A percentile compares a stretch with the other conserved stretches of the same genome.
These are phyloP conservation scores for Nematolebias whitei DNA, from an alignment of 2,113 vertebrate species.

Conservation along the genomic window DNA sequence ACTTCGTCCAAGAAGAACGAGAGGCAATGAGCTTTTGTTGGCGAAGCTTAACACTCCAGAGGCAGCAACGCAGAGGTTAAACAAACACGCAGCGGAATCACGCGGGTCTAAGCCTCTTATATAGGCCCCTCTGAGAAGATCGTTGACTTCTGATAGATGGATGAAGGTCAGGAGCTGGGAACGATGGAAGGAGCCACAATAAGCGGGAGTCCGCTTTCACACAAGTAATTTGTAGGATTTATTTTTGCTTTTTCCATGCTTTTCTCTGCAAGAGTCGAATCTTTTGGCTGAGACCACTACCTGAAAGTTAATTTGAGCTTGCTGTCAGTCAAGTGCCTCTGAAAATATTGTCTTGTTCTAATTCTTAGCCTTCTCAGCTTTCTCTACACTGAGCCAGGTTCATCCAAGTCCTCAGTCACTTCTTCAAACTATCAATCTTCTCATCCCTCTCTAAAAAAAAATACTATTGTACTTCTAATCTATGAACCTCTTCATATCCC, in stretches of 20 bases:
- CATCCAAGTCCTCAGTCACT: constrained; percentile 24
- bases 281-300: constrained; percentile 11
- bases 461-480: constrained; percentile 21
- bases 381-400: constrained; percentile 22
- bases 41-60: constrained; percentile 56
- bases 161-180: constrained; percentile 52
- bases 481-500: constrained; percentile 50
- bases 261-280: neutral
- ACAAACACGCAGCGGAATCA: constrained; percentile 73
- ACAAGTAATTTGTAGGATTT: neutral
- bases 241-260: neutral
- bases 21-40: constrained; percentile 66
- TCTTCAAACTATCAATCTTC: constrained; percentile 44
- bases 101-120: constrained; percentile 74
- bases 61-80: constrained; percentile 70
- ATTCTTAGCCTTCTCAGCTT: constrained; percentile 32
- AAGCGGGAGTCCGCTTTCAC: neutral
- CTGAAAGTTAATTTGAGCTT: constrained; percentile 38
- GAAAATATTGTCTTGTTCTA: constrained; percentile 55
- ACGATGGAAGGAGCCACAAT: constrained; percentile 25
- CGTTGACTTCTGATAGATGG: constrained; percentile 73
- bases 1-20: constrained; percentile 2
- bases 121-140: constrained; percentile 65
- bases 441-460: constrained; percentile 33
- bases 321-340: constrained; percentile 44